Conservation (phyloP, 64 coral and sea anemone species). For the Dendronephthya gigantea region DNA sequence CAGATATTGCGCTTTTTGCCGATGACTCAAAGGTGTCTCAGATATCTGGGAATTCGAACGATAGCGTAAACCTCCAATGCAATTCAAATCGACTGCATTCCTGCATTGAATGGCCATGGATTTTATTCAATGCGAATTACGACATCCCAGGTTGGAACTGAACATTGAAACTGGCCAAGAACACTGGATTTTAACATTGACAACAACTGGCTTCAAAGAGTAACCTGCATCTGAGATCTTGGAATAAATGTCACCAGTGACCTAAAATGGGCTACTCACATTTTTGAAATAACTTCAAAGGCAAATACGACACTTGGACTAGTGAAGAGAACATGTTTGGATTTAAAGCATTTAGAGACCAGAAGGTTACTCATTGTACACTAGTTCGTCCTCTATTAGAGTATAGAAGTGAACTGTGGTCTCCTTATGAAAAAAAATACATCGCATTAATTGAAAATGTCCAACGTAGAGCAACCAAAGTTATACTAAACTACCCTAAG, state of each 20-base stretch:
- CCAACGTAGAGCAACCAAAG: neutral
- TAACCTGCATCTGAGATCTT: neutral
- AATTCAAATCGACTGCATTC: too few species aligned
- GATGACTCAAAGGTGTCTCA: slow-evolving; percentile 11
- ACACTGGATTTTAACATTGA: neutral
- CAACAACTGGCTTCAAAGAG: neutral
- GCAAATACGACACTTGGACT: neutral
- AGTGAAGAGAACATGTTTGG: neutral
- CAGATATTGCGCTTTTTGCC: neutral
- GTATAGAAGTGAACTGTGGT: neutral
- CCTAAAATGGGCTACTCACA: neutral
- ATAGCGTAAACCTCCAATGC: neutral
- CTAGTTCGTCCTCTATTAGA: neutral
- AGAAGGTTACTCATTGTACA: neutral
- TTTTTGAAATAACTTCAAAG: neutral
- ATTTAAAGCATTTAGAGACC: neutral
- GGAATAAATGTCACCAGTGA: neutral
- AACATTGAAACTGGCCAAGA: too few species aligned
- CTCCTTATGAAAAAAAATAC: neutral
- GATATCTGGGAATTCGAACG: neutral
- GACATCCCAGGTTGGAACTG: neutral
- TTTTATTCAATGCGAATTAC: neutral
- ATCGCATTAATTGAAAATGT: neutral
- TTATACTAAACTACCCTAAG: neutral
- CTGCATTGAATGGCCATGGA: neutral